Conservation (phyloP, 35 echinoderm and acorn worm genomes). For the Lytechinus variegatus region DNA sequence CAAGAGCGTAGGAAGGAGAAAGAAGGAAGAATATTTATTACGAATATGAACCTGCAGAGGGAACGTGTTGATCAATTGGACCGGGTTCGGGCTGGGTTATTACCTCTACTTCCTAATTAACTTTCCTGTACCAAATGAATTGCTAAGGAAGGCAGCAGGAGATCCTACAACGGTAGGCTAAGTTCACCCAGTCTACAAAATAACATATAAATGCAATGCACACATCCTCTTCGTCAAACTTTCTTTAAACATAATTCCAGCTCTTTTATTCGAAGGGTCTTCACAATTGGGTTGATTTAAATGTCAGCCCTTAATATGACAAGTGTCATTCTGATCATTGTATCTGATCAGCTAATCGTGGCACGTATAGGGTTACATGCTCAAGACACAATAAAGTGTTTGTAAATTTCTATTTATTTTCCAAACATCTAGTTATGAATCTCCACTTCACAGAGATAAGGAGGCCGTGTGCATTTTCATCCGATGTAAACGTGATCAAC, state of each 20-base stretch:
- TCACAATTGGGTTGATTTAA: neutral
- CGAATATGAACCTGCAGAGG: neutral
- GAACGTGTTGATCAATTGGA: slow-evolving; percentile 38
- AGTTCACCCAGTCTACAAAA: neutral
- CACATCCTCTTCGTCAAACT: neutral
- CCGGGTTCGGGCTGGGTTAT: slow-evolving; percentile 10
- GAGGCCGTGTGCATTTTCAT: too few species aligned
- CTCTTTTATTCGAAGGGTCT: neutral
- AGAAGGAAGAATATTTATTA: neutral
- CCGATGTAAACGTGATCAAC: neutral
- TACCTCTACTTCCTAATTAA: slow-evolving; percentile 53
- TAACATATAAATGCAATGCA: neutral
- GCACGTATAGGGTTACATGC: neutral
- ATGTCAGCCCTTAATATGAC: neutral
- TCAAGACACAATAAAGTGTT: neutral
- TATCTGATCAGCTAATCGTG: neutral
- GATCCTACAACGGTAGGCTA: neutral
- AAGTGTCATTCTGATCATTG: neutral
- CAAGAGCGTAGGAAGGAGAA: neutral
- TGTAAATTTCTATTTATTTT: neutral
- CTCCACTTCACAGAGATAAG: too few species aligned
- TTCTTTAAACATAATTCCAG: neutral
- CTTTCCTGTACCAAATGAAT: slow-evolving; percentile 45
- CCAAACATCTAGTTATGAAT: neutral
- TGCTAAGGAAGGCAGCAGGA: neutral